Conservation (phyloP, 2,797 vertebrate genomes). For the Gouania willdenowi region DNA sequence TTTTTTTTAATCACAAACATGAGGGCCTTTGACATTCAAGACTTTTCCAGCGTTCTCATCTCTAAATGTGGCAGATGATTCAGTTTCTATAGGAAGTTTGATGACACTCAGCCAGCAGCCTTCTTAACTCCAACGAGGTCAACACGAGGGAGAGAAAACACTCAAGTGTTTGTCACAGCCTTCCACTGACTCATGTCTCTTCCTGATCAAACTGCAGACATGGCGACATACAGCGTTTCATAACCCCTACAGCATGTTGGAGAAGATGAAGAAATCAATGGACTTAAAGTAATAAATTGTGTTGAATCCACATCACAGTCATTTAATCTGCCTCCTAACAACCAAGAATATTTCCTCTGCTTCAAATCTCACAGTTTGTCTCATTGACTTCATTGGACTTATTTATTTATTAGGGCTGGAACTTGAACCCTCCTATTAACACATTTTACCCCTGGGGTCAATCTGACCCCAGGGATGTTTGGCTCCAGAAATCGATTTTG, state of each 20-base stretch:
- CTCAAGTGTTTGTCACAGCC: conserved; percentile 20
- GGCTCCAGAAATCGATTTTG: too few relatives aligned
- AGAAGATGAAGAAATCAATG: conserved; percentile 50
- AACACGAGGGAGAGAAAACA: conserved; percentile 8
- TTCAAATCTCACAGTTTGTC: conserved; percentile 19
- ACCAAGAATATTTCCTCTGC: conserved; percentile 44
- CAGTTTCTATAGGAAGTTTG: conserved; percentile 10
- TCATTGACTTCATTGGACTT: conserved; percentile 39
- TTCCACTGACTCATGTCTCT: conserved; percentile 28
- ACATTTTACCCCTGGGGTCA: too few relatives aligned
- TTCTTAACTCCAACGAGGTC: conserved; percentile 9
- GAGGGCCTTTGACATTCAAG: conserved; percentile 9
- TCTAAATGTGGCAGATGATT: conserved; percentile 22
- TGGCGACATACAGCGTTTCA: conserved; percentile 30
- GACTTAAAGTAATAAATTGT: conserved; percentile 48
- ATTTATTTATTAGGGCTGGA: conserved; percentile 60
- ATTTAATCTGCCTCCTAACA: conserved; percentile 52
- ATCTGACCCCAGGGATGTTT: too few relatives aligned
- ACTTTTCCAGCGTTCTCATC: conserved; percentile 24
- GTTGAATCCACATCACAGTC: conserved; percentile 46
- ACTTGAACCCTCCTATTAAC: too few relatives aligned
- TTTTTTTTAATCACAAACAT: conserved; percentile 25
- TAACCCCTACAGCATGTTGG: conserved; percentile 25
- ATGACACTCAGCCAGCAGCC: conserved; percentile 10
- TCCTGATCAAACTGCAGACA: conserved; percentile 21